Evolutionary conservation across 2,797 vertebrate species (phyloP).

Genomic region (Hoplostethus atlanticus): DNA sequence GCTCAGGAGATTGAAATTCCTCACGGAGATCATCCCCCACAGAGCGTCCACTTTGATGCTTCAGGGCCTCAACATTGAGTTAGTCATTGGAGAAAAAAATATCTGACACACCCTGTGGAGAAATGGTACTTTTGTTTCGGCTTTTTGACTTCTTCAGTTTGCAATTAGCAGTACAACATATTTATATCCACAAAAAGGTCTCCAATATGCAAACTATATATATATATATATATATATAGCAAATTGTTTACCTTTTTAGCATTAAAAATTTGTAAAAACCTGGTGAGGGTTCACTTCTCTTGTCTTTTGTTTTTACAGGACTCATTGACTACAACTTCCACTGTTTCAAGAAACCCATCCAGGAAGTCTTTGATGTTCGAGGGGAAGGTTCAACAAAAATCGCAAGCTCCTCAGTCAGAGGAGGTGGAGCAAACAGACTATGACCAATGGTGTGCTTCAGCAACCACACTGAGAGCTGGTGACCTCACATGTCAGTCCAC

Average conservation of each 20-base stretch:
- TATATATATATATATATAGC: no score
- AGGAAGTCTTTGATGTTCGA: slow-evolving; percentile 96
- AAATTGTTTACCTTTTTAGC: no score
- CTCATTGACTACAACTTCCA: slow-evolving; percentile 98
- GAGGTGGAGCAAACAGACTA: slow-evolving; percentile 87
- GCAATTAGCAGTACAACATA: no score
- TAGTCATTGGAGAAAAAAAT: no score
- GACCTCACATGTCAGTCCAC: slow-evolving; percentile 4
- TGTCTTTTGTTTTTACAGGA: slow-evolving; percentile 75
- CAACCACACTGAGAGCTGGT: slow-evolving; percentile 64
- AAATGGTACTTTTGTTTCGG: no score
- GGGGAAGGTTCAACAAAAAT: slow-evolving; percentile 90
- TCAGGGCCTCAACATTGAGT: no score
- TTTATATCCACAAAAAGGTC: no score
- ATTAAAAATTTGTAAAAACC: no score
- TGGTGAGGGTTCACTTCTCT: background rate
- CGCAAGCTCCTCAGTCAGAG: slow-evolving; percentile 90
- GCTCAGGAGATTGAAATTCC: background rate
- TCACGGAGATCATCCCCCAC: slow-evolving; percentile 1
- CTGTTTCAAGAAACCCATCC: slow-evolving; percentile 96
- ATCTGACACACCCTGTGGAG: no score
- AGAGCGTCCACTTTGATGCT: background rate
- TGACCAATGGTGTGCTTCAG: slow-evolving; percentile 85
- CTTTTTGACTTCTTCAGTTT: no score
- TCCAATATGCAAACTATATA: no score